These are phyloP conservation scores for Drosophila putrida DNA, from an alignment of 2,888 invertebrate species.

Conservation along the genomic window DNA sequence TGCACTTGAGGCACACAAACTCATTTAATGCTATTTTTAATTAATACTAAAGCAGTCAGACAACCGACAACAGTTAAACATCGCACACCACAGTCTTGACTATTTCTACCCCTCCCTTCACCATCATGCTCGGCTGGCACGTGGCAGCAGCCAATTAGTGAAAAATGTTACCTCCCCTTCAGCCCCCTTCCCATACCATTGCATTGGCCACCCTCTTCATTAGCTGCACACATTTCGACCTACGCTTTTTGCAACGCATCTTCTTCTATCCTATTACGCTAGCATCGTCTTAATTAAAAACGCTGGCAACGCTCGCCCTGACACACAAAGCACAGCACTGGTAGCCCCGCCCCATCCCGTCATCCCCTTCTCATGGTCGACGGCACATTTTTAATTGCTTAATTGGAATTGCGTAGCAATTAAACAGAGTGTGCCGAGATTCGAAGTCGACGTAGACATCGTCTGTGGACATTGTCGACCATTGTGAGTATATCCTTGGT, in stretches of 20 bases:
- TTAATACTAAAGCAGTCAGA: conserved; percentile 48
- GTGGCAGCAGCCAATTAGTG: conserved; percentile 80
- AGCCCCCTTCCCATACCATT: not conserved
- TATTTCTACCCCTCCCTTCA: not conserved
- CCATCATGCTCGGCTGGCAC: conserved; percentile 3
- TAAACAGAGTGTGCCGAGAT: conserved; percentile 22
- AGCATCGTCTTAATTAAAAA: conserved; percentile 85
- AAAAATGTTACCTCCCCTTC: conserved; percentile 47
- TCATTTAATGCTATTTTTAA: conserved; percentile 60
- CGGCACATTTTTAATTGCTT: conserved; percentile 82
- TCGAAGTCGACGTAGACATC: not conserved
- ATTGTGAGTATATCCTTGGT: conserved; percentile 16
- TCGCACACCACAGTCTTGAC: not conserved
- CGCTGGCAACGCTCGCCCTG: conserved; percentile 72
- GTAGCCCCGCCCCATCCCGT: not conserved
- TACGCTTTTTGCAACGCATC: conserved; percentile 82
- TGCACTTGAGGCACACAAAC: conserved; percentile 9
- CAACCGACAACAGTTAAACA: not conserved
- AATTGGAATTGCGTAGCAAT: conserved; percentile 79
- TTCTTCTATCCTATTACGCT: conserved; percentile 84
- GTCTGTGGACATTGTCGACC: not conserved
- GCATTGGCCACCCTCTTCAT: conserved; percentile 76
- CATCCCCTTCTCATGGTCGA: not conserved
- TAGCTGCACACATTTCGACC: conserved; percentile 83
- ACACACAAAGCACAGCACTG: conserved; percentile 1